Conservation (phyloP, 30 jellyfish, hydroid and myxozoan species). For the Catostylus mosaicus region DNA sequence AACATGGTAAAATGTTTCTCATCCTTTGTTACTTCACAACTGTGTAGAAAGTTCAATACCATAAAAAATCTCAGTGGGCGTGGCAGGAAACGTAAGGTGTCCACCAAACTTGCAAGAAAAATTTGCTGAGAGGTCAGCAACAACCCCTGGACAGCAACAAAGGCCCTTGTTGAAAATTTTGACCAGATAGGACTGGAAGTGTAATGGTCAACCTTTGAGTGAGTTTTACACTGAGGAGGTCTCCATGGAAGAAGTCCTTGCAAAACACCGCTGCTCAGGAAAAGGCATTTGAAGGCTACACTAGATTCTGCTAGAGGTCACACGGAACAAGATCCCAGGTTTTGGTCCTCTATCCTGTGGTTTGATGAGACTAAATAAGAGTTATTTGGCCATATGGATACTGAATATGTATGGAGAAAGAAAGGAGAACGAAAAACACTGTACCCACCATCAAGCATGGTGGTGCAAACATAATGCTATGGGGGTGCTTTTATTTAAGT, state of each 20-base stretch:
- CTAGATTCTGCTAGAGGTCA: background rate
- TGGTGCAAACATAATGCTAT: background rate
- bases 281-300: background rate
- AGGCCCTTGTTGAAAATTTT: background rate
- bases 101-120: background rate
- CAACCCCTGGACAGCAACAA: slow-evolving; percentile 12
- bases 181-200: background rate
- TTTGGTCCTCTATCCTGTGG: background rate
- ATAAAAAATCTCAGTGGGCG: background rate
- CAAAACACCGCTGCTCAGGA: background rate
- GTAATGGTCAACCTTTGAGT: background rate
- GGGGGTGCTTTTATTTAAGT: background rate
- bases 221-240: background rate
- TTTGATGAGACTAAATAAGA: slow-evolving; percentile 6
- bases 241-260: background rate
- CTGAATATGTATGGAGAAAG: background rate
- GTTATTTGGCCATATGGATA: background rate
- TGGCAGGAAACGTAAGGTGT: background rate
- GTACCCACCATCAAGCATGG: background rate
- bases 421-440: background rate
- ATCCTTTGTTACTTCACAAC: too few relatives aligned
- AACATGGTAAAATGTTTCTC: too few relatives aligned
- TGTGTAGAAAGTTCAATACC: too few relatives aligned
- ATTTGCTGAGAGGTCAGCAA: slow-evolving; percentile 14
- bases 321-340: background rate